phyloP scores from a whole-genome alignment of 2,888 invertebrate species.

The Erpobdella octoculata region DNA sequence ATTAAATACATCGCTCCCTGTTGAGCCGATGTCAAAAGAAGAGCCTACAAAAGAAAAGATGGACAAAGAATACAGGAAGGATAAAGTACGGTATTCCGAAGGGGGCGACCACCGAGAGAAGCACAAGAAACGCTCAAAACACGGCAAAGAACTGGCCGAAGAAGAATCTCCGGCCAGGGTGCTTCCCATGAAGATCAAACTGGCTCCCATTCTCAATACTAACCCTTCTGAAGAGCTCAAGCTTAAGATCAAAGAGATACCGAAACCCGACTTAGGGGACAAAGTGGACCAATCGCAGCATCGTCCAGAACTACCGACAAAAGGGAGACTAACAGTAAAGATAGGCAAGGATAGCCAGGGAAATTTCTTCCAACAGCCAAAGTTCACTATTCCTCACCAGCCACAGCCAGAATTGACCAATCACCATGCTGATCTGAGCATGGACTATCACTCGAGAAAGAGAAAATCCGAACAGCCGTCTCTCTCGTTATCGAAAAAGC shows the following conservation, averaged over 20 bases:
- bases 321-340: neutral
- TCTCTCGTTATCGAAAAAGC: neutral
- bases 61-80: neutral
- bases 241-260: constrained; percentile 1
- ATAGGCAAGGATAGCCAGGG: neutral
- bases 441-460: neutral
- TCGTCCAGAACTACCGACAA: neutral
- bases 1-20: neutral
- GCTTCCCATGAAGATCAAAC: constrained; percentile 3
- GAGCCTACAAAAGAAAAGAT: neutral
- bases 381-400: neutral
- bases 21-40: neutral
- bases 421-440: too few relatives aligned
- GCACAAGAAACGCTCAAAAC: neutral
- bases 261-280: constrained; percentile 1
- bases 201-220: neutral
- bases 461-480: neutral
- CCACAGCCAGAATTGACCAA: neutral
- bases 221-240: constrained; percentile 1
- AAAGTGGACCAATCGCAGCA: neutral
- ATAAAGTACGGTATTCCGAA: neutral
- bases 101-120: neutral
- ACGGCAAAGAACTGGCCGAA: neutral
- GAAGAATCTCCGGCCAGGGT: neutral
- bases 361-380: neutral